Conservation (phyloP, 2,113 vertebrate species). For the Corythoichthys intestinalis region DNA sequence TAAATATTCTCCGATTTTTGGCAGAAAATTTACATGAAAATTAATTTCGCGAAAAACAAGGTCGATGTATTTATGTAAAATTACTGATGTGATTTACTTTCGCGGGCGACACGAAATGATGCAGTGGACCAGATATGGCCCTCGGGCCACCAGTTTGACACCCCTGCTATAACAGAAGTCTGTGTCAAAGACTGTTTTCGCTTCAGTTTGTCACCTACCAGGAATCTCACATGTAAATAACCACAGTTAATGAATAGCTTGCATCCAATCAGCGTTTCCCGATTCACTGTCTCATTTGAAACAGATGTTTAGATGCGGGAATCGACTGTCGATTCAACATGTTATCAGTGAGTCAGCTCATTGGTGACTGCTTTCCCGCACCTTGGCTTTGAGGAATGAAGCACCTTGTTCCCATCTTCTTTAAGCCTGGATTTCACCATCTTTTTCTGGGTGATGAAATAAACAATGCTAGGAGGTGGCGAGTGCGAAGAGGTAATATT, state of each 20-base stretch:
- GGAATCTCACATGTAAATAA: conserved; percentile 2
- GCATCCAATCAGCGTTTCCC: conserved; percentile 19
- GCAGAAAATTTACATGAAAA: no score
- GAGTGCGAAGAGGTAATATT: neutral
- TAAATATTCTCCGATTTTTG: no score
- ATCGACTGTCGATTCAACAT: conserved; percentile 35
- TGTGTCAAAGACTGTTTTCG: neutral
- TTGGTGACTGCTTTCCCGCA: conserved; percentile 32
- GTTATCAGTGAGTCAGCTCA: conserved; percentile 53
- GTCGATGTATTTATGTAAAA: no score
- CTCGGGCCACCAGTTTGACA: no score
- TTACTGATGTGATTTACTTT: no score
- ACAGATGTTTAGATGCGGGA: conserved; percentile 42
- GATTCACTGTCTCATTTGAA: conserved; percentile 11
- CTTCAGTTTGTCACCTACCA: neutral
- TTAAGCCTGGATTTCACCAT: neutral
- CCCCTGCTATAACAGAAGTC: no score
- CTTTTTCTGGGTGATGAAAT: neutral
- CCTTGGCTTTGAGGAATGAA: conserved; percentile 40
- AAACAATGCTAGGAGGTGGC: no score
- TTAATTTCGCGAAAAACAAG: no score
- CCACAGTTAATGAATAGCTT: neutral
- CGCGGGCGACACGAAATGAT: no score
- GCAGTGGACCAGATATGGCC: no score
- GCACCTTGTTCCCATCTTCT: neutral